Evolutionary conservation across 2,888 invertebrate genomes (phyloP), one percentile per base, ranked within the genome.

Genomic region (Acrobasis consociella): DNA sequence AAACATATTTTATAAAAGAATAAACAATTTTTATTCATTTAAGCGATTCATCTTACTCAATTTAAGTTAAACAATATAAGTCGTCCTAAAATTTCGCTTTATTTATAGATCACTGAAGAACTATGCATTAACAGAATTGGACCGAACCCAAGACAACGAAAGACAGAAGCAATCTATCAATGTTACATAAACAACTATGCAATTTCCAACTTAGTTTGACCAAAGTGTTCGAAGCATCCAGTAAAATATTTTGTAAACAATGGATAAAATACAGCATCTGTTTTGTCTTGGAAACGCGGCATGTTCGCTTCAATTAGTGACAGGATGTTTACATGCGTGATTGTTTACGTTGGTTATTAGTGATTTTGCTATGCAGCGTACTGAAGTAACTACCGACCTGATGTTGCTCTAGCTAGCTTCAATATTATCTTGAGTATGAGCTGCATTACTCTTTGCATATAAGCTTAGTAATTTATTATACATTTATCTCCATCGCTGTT

Each of bases 251-350:
- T 76, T 69, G 77, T 80, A 78, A 79, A 80, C 67, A 72, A 74
- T 73, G 76, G 76, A 82, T 80, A 80, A 81, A 81, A 72, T 74
- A 73, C 67, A 73, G 70, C 87, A 85, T 87, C 83, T 88, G 87
- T 83, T 84, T 80, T 78, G 72, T 77, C 78, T 85, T 64, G 51
- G 53, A 53, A 64, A 66, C 17, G 52, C 67, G 70, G 67, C 61
- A 69, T 70, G 72, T 69, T 65, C 72, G 69, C 73, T 66, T 72
- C 78, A 82, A 87, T 86, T 86, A 86, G 83, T 82, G 78, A 76
- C 80, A 80, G 85, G 86, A 85, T 86, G 86, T 87, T 87, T 87
- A 80, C 77, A 71, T 72, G 16, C 11, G 69, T 70, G 71, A 68
- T 67, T 76, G 75, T 81, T 80, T 80, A 75, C 72, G 62, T 72